Conservation (phyloP, 2,888 invertebrate species). For the Andricus curvator region DNA sequence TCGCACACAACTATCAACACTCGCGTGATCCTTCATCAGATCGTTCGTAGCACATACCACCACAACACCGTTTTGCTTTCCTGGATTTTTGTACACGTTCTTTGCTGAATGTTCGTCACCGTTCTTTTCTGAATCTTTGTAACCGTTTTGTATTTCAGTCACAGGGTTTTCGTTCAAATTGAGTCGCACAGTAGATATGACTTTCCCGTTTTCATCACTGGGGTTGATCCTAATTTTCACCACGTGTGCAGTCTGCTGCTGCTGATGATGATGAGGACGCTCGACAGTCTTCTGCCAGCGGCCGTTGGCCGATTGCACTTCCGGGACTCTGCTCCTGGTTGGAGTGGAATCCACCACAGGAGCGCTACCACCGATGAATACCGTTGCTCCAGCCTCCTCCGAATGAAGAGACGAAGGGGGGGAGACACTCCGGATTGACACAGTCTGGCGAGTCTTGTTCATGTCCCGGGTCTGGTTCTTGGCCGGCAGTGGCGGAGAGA, state of each 20-base stretch:
- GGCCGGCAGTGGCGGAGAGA: conserved; percentile 66
- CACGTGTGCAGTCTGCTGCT: conserved; percentile 79
- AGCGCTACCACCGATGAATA: conserved; percentile 75
- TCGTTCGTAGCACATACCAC: conserved; percentile 63
- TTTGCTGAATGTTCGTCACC: conserved; percentile 49
- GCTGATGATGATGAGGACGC: conserved; percentile 50
- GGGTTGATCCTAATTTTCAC: conserved; percentile 87
- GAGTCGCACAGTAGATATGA: conserved; percentile 70
- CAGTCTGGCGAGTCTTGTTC: conserved; percentile 66
- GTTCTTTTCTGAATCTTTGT: neutral
- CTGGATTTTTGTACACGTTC: conserved; percentile 49
- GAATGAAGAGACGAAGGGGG: conserved; percentile 66
- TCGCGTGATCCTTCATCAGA: conserved; percentile 60
- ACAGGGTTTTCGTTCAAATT: conserved; percentile 58
- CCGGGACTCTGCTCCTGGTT: conserved; percentile 71
- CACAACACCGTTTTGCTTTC: conserved; percentile 60
- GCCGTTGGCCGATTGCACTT: conserved; percentile 70
- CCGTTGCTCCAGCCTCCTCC: conserved; percentile 78
- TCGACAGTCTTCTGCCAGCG: conserved; percentile 60
- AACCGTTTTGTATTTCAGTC: neutral
- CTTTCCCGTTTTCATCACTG: conserved; percentile 78
- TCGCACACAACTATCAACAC: conserved; percentile 78
- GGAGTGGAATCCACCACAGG: conserved; percentile 68
- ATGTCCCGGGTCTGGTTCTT: conserved; percentile 62
- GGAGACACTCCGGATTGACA: conserved; percentile 71